Conservation (phyloP, 2,888 invertebrate species). For the Xestia xanthographa region DNA sequence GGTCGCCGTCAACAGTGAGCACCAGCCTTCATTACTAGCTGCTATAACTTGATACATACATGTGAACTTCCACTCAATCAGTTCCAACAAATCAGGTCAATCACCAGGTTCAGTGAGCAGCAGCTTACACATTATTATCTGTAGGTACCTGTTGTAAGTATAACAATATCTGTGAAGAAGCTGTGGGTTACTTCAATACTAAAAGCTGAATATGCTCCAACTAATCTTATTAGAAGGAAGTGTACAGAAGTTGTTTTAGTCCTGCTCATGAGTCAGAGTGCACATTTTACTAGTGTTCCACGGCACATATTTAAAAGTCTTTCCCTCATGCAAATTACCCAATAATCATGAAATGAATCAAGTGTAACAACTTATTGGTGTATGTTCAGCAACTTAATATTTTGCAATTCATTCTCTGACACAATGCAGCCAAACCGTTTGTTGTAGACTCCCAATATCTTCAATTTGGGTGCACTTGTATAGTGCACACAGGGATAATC, state of each 20-base stretch:
- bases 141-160: neutral
- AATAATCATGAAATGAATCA: too few species aligned
- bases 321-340: neutral
- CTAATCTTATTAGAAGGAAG: neutral
- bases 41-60: neutral
- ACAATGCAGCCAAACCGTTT: neutral
- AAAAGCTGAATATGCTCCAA: neutral
- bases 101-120: neutral
- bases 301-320: neutral
- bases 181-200: neutral
- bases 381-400: neutral
- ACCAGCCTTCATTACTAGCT: slow-evolving; percentile 11
- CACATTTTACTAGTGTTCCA: neutral
- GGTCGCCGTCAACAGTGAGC: slow-evolving; percentile 99
- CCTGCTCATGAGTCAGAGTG: neutral
- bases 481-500: neutral
- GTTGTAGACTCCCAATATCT: neutral
- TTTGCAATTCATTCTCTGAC: neutral
- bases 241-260: neutral
- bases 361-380: neutral
- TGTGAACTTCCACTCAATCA: neutral
- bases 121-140: neutral
- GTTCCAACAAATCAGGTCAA: too few species aligned
- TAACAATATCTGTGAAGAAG: neutral
- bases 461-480: neutral